A percentile compares a stretch with the other conserved stretches of the same genome.
Evolutionary conservation across 1,140 invertebrate genomes (phyloP).

Genomic region (Ips nitidus): DNA sequence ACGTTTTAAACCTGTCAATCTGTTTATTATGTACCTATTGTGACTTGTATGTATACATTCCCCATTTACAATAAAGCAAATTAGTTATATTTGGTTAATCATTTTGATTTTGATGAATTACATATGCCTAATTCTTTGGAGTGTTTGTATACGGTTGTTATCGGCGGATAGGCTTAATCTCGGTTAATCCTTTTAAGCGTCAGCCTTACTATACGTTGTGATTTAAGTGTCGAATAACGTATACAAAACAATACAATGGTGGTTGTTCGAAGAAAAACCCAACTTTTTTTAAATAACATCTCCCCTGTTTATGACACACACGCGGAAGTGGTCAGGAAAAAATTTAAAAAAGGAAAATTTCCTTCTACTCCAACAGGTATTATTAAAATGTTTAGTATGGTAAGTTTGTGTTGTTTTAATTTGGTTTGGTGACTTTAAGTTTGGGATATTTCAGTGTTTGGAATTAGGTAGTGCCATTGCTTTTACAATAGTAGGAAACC

Average conservation of each 20-base stretch:
- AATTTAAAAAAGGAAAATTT: conserved; percentile 38
- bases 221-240: too few species aligned
- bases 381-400: conserved; percentile 36
- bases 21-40: neutral
- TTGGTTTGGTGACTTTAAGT: neutral
- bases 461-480: conserved; percentile 14
- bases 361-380: conserved; percentile 35
- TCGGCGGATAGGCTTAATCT: too few species aligned
- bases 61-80: neutral
- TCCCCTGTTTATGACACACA: conserved; percentile 36
- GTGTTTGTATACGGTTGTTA: too few species aligned
- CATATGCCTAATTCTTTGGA: too few species aligned
- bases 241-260: conserved; percentile 22
- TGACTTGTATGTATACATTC: conserved; percentile 2
- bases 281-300: conserved; percentile 33
- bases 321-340: conserved; percentile 36
- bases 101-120: too few species aligned
- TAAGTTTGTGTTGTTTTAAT: conserved; percentile 21
- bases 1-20: neutral
- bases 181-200: too few species aligned
- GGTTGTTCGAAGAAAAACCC: conserved; percentile 36
- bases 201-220: too few species aligned
- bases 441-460: conserved; percentile 3
- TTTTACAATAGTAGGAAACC: conserved; percentile 18
- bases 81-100: too few species aligned